Base-by-base conservation (phyloP, 2,113 vertebrate genomes). In the Myrmecobius fasciatus region DNA sequence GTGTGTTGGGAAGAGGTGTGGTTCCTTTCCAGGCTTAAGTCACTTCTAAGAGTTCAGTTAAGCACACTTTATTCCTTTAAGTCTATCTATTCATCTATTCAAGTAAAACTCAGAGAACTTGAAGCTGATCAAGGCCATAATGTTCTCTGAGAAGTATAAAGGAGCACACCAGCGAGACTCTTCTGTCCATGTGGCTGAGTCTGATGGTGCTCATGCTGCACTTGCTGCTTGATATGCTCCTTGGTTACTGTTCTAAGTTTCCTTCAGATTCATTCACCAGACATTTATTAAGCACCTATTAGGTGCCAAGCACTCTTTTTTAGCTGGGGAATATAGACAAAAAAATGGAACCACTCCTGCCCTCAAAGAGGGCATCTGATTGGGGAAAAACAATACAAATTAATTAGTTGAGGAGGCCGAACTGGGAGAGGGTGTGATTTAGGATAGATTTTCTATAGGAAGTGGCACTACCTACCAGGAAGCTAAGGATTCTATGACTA, bases 361-460 rank as follows among this genome's bases (percentile, higher is more conserved):
- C 52, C 12, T 43, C 31, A 12, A 43, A 1, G 28, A 93, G 89
- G 9, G 1, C 0, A 0, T 1, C 9, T 17, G 67, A 11, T 0
- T 36, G n/a, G 51, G 28, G 46, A 43, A 25, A 46, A 91, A 26
- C 7, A 43, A 83, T 43, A 43, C 20, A 83, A 75, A 75, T 75
- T 75, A 75, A 83, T 83, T 83, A 43, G 17, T 83, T 24, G 17
- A 43, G 2, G 67, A 24, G 8, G 67, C 43, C 24, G 20, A 83
- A 75, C 67, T 75, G 36, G 67, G 67, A 43, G 36, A 43, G 6
- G 6, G n/a, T 12, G 67, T 83, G 67, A 43, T 24, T 75, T 24
- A 43, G 20, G 67, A 83, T 43, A 83, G 67, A 17, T 43, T 43
- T 75, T 75, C 67, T 75, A 75, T 43, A n/a, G 17, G 20, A 75